These are phyloP conservation scores for Brenthis ino DNA, from an alignment of 2,888 invertebrate species.

Conservation along the genomic window DNA sequence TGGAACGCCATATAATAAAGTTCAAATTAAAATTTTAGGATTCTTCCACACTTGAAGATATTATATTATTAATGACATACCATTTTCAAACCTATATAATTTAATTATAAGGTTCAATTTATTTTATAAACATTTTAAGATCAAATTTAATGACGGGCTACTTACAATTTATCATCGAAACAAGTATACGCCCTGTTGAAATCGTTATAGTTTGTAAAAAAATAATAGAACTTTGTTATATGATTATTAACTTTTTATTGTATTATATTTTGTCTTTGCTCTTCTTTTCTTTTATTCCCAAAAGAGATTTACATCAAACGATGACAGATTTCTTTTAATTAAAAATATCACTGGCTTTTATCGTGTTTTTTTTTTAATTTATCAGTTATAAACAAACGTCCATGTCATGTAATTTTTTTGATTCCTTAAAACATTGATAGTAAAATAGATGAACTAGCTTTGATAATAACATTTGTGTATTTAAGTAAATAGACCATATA, in stretches of 20 bases:
- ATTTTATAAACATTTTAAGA: constrained; percentile 24
- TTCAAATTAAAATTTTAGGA: constrained; percentile 50
- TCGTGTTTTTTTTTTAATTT: too few relatives aligned
- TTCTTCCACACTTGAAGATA: constrained; percentile 35
- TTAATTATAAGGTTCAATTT: constrained; percentile 26
- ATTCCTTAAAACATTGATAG: too few relatives aligned
- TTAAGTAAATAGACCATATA: too few relatives aligned
- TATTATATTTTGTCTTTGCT: background rate
- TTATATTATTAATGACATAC: constrained; percentile 20
- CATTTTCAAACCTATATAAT: constrained; percentile 16
- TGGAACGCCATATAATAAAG: constrained; percentile 48
- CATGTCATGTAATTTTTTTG: too few relatives aligned
- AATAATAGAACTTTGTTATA: constrained; percentile 48
- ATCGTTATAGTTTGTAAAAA: constrained; percentile 80
- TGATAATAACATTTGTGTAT: too few relatives aligned
- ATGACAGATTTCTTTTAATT: too few relatives aligned
- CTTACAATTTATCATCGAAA: constrained; percentile 75
- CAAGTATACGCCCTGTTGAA: constrained; percentile 79
- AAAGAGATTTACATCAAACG: too few relatives aligned
- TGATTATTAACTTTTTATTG: constrained; percentile 42
- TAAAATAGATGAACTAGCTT: too few relatives aligned
- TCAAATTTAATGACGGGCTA: constrained; percentile 67
- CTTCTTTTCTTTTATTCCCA: too few relatives aligned
- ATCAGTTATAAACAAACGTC: too few relatives aligned
- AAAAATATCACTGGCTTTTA: too few relatives aligned